Evolutionary conservation across 2,888 invertebrate species (phyloP).

Genomic region (Napeogenes sylphis): DNA sequence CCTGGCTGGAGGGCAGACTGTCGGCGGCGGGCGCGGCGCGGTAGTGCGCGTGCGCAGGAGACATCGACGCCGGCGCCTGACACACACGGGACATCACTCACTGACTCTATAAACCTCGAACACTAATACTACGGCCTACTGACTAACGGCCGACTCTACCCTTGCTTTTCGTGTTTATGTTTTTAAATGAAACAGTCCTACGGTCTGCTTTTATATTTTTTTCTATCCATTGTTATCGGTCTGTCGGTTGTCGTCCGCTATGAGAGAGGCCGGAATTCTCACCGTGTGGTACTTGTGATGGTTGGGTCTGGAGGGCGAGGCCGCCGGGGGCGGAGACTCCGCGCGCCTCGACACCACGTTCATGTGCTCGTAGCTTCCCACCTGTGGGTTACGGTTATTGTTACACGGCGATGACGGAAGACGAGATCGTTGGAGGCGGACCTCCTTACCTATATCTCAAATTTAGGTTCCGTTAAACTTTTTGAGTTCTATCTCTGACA

Average conservation of each 20-base stretch:
- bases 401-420: too few relatives aligned
- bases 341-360: constrained; percentile 86
- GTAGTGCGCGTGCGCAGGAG: constrained; percentile 90
- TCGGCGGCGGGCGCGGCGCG: constrained; percentile 82
- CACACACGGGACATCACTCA: constrained; percentile 20
- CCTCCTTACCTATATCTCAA: too few relatives aligned
- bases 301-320: constrained; percentile 92
- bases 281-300: constrained; percentile 98
- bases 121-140: too few relatives aligned
- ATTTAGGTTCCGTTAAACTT: too few relatives aligned
- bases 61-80: constrained; percentile 94
- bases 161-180: too few relatives aligned
- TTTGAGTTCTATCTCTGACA: too few relatives aligned
- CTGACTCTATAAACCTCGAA: not conserved
- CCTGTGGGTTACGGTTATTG: constrained; percentile 53
- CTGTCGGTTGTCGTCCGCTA: not conserved
- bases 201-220: too few relatives aligned
- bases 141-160: too few relatives aligned
- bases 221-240: too few relatives aligned
- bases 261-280: constrained; percentile 55
- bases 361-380: constrained; percentile 97
- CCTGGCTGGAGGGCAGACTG: constrained; percentile 90
- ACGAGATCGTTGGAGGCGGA: too few relatives aligned
- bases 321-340: constrained; percentile 91
- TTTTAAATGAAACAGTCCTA: too few relatives aligned